Conservation (phyloP, 2,888 invertebrate genomes). For the Anorthoa munda region DNA sequence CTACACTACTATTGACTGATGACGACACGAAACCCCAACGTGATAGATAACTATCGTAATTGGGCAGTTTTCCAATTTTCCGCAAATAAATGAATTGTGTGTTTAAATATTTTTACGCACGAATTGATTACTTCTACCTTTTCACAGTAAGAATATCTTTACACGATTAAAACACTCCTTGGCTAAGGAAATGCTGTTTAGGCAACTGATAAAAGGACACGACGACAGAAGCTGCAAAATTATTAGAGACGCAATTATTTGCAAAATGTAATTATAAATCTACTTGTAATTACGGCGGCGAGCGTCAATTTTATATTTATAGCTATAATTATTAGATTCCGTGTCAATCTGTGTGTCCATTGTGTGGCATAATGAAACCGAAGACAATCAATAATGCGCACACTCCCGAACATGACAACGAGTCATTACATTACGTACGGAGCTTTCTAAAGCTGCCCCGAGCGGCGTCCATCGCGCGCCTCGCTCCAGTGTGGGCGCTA, state of each 20-base stretch:
- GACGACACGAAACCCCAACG: constrained; percentile 9
- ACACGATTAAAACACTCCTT: not conserved
- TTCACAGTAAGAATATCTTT: not conserved
- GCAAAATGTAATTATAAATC: not conserved
- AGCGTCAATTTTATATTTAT: not conserved
- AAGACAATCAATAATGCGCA: constrained; percentile 56
- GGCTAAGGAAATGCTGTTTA: no score
- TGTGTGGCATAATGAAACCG: constrained; percentile 36
- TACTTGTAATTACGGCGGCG: not conserved
- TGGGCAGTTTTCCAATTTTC: constrained; percentile 22
- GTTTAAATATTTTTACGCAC: constrained; percentile 1
- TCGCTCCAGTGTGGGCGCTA: not conserved
- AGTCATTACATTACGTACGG: constrained; percentile 42
- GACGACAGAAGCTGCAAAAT: not conserved
- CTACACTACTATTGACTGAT: constrained; percentile 6
- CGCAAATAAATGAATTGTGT: constrained; percentile 18
- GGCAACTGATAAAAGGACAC: not conserved
- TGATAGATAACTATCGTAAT: constrained; percentile 19
- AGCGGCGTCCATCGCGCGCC: constrained; percentile 25
- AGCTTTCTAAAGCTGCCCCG: constrained; percentile 65
- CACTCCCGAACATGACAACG: constrained; percentile 51
- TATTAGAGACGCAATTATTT: not conserved
- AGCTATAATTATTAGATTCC: constrained; percentile 1
- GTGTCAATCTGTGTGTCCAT: constrained; percentile 28
- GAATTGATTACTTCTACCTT: not conserved